Base-by-base conservation (phyloP, 2,797 vertebrate genomes). In the Cyprinodon diabolis region DNA sequence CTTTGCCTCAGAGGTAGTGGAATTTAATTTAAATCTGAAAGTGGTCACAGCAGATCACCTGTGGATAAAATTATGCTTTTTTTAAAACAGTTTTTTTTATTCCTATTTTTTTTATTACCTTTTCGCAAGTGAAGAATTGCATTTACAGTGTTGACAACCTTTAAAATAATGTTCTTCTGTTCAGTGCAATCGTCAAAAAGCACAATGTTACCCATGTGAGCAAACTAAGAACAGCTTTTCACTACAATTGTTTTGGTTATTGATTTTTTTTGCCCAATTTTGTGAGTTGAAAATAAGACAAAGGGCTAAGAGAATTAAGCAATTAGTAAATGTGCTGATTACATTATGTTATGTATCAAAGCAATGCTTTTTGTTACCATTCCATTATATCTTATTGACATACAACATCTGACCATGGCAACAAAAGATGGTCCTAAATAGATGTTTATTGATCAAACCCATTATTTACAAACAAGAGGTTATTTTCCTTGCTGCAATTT, bases 131-230 rank as follows among this genome's bases (percentile, higher is more conserved):
- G 66, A 74, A 75, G 84, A 85, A 83, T 91, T 83, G 91, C 91
- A 91, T 93, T 93, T 92, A 93, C 86, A 80, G 84, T 83, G 82
- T 87, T 84, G 90, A 81, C 90, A 88, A 90, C 90, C 66, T 79
- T 88, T 80, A 87, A 92, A 91, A 89, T 87, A 81, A 30, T 30
- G 30, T 78, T 84, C 87, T 85, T 75, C 71, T 74, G 74, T 78
- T 83, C 68, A 60, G 63, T 72, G 49, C 73, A 63, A 60, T 78
- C 84, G 90, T 84, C 82, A 69, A 2, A 30, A 30, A 30, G 30
- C 30, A 30, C 72, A 69, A 85, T 81, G 78, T 86, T 62, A 80
- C n/a, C 77, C 60, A 45, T 45, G 15, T 76, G 73, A 83, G 0
- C 69, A 37, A 30, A 15, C 14, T 49, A 70, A 77, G 83, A 12